Evolutionary conservation across 2,888 invertebrate genomes (phyloP), one percentile per base, ranked within the genome.

Genomic region (Clivina fossor): DNA sequence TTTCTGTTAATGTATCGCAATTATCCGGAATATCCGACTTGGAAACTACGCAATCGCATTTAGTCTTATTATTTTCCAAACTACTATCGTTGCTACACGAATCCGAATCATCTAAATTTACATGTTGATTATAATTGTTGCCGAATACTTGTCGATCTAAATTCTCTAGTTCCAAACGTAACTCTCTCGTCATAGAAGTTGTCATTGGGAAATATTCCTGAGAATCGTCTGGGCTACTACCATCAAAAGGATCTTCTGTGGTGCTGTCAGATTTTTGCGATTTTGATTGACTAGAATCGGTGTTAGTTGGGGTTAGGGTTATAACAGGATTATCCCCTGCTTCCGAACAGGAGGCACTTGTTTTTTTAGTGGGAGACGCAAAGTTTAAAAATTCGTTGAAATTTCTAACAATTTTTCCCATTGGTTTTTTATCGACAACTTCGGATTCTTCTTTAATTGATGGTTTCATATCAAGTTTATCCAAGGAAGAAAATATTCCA

Each of bases 151-250:
- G 90, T 5, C 90, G 79, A 72, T 92, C 90, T 63, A 92, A 76
- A 69, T 88, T 90, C 67, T 92, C 91, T 60, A 91, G 71, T 71
- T 92, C 91, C 41, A 91, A 77, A 64, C 87, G 80, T 64, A 92
- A 73, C 69, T 92, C 91, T 64, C 90, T 80, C 1, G 91, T 91
- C 77, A 91, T 88, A 2, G 91, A 89, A 3, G 90, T 91, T 1
- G 90, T 89, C 85, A 93, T 87, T 2, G 91, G 90, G 68, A 88
- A 88, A 69, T 90, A 91, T 68, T 88, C 88, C 63, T 88, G 86
- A 1, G 86, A 85, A 70, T 90, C 89, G 63, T 90, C 89, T 0
- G 88, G 88, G 60, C 89, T 89, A 63, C 81, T 82, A 41, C 82
- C 82, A 56, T 83, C 82, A 60, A 80, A 72, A 1, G 72, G 71